phyloP scores from a whole-genome alignment of 2,797 vertebrate species.

The Mormyrus hasselquistii region DNA sequence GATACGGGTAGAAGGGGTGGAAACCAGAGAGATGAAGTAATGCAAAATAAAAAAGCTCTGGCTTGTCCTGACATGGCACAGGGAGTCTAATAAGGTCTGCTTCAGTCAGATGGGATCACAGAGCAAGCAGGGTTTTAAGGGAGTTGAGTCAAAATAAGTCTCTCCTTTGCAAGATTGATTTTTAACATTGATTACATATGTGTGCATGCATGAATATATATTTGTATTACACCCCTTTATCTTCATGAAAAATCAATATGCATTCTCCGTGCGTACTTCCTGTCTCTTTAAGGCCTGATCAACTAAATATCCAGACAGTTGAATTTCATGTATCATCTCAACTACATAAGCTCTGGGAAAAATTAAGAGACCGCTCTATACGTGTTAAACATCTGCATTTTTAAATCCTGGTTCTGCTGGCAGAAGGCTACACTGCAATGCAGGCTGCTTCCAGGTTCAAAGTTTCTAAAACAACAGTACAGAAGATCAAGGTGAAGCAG shows the following conservation, averaged over 20 bases:
- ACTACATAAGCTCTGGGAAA: not conserved
- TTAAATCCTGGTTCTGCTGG: not conserved
- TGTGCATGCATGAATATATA: not conserved
- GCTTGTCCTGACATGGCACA: slow-evolving; percentile 10
- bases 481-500: not conserved
- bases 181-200: not conserved
- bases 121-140: not conserved
- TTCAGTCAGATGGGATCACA: not conserved
- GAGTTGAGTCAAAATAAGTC: not conserved
- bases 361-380: not conserved
- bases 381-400: not conserved
- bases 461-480: not conserved
- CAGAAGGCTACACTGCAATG: not conserved
- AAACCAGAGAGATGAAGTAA: not conserved
- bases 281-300: not conserved
- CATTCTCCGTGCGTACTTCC: not conserved
- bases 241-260: not conserved
- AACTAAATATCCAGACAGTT: not conserved
- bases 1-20: not conserved
- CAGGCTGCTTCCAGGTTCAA: not conserved
- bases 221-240: not conserved
- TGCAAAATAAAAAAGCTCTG: not conserved
- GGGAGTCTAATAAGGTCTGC: not conserved
- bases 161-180: not conserved
- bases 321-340: not conserved